These are phyloP conservation scores for Halcyon chelicuti DNA, from an alignment of 2,797 vertebrate genomes.

Conservation along the genomic window DNA sequence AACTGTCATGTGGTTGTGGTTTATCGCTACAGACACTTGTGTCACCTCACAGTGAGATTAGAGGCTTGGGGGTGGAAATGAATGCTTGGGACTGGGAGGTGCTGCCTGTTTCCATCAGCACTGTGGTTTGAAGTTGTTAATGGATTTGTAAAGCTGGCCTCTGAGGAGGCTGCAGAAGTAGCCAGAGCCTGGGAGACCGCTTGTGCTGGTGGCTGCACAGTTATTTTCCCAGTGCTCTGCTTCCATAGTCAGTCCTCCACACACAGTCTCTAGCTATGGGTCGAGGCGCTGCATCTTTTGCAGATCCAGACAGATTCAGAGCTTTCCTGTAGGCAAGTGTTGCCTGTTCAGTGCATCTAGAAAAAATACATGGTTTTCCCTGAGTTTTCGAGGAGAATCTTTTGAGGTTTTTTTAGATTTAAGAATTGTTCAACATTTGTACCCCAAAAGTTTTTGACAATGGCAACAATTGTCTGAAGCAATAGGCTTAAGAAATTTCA, in stretches of 20 bases:
- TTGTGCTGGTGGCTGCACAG: not conserved
- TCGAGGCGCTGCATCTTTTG: not conserved
- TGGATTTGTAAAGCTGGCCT: not conserved
- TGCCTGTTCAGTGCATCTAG: not conserved
- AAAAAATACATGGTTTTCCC: fast-evolving
- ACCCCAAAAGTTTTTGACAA: not conserved
- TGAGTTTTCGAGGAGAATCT: not conserved
- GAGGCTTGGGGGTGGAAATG: not conserved
- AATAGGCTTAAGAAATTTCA: not conserved
- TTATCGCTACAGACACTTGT: not conserved
- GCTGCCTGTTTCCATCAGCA: not conserved
- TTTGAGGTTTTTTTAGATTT: not conserved
- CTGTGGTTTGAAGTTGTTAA: fast-evolving
- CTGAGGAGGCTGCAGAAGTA: not conserved
- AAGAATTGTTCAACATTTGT: not conserved
- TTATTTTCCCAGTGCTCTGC: fast-evolving
- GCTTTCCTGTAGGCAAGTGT: not conserved
- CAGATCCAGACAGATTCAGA: not conserved
- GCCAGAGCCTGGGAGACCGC: not conserved
- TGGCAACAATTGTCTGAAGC: not conserved
- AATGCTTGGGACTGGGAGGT: not conserved
- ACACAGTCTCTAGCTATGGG: not conserved
- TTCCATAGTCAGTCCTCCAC: fast-evolving
- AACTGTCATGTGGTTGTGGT: not conserved
- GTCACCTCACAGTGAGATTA: not conserved